Conservation (phyloP, 2,888 invertebrate species). For the Girardia tigrina region DNA sequence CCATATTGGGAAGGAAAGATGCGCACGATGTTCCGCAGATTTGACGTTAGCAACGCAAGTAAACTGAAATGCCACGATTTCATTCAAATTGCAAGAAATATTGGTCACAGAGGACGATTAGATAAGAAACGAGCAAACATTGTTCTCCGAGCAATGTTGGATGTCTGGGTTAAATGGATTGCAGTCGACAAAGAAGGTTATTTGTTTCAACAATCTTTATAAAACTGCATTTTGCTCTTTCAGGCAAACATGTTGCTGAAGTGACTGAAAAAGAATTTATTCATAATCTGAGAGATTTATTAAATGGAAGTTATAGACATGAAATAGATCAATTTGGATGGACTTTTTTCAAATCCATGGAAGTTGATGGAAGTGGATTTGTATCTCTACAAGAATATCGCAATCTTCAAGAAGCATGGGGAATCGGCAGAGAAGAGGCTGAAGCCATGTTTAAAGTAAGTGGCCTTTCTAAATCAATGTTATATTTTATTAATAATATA, state of each 20-base stretch:
- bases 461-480: no score
- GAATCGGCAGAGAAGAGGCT: constrained; percentile 36
- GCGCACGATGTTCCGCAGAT: constrained; percentile 36
- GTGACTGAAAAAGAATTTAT: constrained; percentile 36
- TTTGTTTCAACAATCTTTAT: not conserved
- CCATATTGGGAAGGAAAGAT: constrained; percentile 37
- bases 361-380: constrained; percentile 35
- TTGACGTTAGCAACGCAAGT: constrained; percentile 32
- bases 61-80: constrained; percentile 37
- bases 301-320: constrained; percentile 37
- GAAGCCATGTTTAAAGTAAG: constrained; percentile 37
- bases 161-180: constrained; percentile 37
- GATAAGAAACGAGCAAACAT: constrained; percentile 32
- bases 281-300: constrained; percentile 30
- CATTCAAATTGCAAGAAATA: constrained; percentile 36
- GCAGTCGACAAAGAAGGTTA: constrained; percentile 36
- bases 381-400: constrained; percentile 35
- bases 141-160: constrained; percentile 34
- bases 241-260: constrained; percentile 32
- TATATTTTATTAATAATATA: no score
- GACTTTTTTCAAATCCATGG: constrained; percentile 37
- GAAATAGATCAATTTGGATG: constrained; percentile 37
- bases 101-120: constrained; percentile 34
- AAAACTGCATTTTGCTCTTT: not conserved
- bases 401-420: constrained; percentile 36